Percentiles rank a stretch among this genome's conserved stretches.
phyloP scores from a whole-genome alignment of 2,797 vertebrate species.

The Falco biarmicus region DNA sequence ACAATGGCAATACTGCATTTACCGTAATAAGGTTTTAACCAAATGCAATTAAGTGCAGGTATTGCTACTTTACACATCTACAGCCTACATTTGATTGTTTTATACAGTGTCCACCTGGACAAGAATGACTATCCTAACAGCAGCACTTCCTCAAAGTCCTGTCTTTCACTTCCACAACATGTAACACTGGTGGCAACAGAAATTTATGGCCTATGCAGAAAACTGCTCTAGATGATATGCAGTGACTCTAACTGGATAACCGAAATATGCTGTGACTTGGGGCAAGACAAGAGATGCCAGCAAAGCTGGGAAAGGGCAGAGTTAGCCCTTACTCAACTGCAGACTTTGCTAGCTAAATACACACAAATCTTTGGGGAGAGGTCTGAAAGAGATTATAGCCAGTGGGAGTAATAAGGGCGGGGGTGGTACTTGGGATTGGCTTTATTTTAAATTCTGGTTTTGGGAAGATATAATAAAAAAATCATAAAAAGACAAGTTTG shows the following conservation, averaged over 20 bases:
- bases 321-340: neutral
- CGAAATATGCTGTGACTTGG: neutral
- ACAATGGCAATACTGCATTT: neutral
- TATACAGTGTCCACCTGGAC: neutral
- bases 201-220: neutral
- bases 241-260: neutral
- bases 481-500: neutral
- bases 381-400: neutral
- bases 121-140: neutral
- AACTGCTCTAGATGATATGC: neutral
- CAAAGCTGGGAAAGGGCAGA: neutral
- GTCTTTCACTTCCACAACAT: neutral
- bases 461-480: neutral
- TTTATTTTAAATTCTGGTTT: neutral
- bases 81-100: neutral
- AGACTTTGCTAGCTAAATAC: neutral
- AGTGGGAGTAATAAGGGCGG: neutral
- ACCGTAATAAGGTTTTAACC: neutral
- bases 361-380: neutral
- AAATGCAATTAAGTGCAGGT: neutral
- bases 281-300: neutral
- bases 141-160: neutral
- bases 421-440: accelerated
- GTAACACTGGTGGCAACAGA: neutral
- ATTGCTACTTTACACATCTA: neutral